Base-by-base conservation (phyloP, 2,888 invertebrate species). In the Acleris literana region DNA sequence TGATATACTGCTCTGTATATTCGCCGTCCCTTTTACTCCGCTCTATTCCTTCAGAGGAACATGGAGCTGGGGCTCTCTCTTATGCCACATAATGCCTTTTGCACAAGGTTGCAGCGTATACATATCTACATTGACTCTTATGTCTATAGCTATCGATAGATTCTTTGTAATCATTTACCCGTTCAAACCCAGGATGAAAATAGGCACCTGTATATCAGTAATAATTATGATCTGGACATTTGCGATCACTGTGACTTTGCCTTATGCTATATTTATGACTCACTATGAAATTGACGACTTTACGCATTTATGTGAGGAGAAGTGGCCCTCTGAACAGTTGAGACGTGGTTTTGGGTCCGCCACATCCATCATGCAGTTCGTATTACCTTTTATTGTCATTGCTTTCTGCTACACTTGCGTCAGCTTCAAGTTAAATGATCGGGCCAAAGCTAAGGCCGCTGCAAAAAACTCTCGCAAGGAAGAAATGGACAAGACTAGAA, bases 81-180 rank as follows among this genome's bases (percentile, higher is more conserved):
- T 99, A 70, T 99, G 99, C 83, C 98, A 99, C 85, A 92, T 99
- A 77, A 97, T 99, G 69, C 97, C 99, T 63, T 98, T 97, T 87
- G 97, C 98, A 66, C 98, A 98, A 87, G 99, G 98, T 63, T 97
- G 97, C 78, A 98, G 98, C 84, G 98, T 99, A 74, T 99, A 99
- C 94, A 98, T 99, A 81, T 98, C 98, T 69, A 99, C 99, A 0
- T 93, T 99, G 77, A 99, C 99, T 5, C 94, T 99, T 71, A 99
- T 98, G 75, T 97, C 99, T 72, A 99, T 99, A 76, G 99, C 99
- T 59, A 96, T 99, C 69, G 99, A 99, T 92, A 95, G 99, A 64
- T 99, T 98, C 90, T 97, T 99, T 86, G 99, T 99, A 70, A 99
- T 99, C 75, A 97, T 99, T 71, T 97, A 98, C 85, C 99, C 99